Base-by-base conservation (phyloP, 2,113 vertebrate species). In the Nymphicus hollandicus region DNA sequence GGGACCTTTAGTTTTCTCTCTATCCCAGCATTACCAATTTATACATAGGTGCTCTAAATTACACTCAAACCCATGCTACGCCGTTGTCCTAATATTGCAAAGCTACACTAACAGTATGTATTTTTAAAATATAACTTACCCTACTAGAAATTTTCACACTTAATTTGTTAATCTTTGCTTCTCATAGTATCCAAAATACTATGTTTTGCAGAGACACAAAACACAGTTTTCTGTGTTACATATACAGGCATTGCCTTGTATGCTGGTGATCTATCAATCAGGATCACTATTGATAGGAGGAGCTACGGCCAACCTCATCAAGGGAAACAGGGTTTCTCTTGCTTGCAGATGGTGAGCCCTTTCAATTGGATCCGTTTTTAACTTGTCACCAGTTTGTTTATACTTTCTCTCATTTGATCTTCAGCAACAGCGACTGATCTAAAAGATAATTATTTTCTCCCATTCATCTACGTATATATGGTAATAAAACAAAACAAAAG, bases 361-460 rank as follows among this genome's bases (percentile, higher is more conserved):
- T 88, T 61, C 49, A 87, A 64, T 9, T 19, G 10, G 39, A 65
- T 72, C 20, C 1, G 24, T 61, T 61, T 84, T 71, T 63, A 24
- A 18, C 50, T 39, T 63, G n/a, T 56, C 35, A 68, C 47, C 56
- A 71, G 47, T 53, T 89, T 87, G 12, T 35, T 64, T 66, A 37
- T 41, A 63, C 6, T 91, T 95, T 78, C 16, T 46, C n/a, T 69
- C 41, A n/a, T 33, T 91, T 79, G 29, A 94, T 70, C 33, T 88
- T 84, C 66, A 64, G 39, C 22, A 84, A 84, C 25, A 86, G 19
- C 11, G 73, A 74, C 19, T 63, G 3, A 58, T 79, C 17, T 63
- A 8, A 72, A 93, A 76, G 41, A 64, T n/a, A 22, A 12, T 44
- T 35, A 7, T 31, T 28, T 84, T 89, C 93, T 77, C 13, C 46